Evolutionary conservation across 1,140 invertebrate species (phyloP).

Genomic region (Ptiloglossa arizonensis): DNA sequence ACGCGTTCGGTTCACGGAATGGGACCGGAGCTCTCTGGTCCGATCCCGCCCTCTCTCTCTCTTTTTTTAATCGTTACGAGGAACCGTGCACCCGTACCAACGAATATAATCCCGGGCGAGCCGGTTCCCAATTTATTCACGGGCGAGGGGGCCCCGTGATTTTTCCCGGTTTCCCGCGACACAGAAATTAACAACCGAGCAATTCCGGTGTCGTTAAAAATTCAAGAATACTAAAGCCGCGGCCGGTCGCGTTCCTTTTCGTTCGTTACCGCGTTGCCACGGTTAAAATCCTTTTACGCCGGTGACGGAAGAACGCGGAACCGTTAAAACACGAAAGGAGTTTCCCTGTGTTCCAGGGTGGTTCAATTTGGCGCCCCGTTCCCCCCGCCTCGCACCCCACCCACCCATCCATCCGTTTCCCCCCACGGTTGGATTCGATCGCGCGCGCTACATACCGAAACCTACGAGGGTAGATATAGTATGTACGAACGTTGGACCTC

Average conservation of each 20-base stretch:
- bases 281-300: constrained; percentile 1
- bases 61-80: not conserved
- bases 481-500: not conserved
- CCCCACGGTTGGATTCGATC: too few relatives aligned
- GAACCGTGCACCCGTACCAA: too few relatives aligned
- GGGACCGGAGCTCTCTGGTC: too few relatives aligned
- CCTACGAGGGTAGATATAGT: not conserved
- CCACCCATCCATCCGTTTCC: too few relatives aligned
- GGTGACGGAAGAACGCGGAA: not conserved
- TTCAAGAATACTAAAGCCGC: constrained; percentile 12
- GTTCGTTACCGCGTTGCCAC: constrained; percentile 19
- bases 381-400: too few relatives aligned
- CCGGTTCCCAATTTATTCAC: not conserved
- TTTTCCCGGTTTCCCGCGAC: not conserved
- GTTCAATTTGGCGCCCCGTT: constrained; percentile 36
- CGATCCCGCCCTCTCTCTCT: too few relatives aligned
- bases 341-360: constrained; percentile 6
- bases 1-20: too few relatives aligned
- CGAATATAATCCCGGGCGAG: not conserved
- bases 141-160: not conserved
- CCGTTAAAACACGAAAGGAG: not conserved
- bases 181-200: constrained; percentile 20
- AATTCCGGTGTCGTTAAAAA: constrained; percentile 29
- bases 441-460: not conserved
- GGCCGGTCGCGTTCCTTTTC: not conserved